Base-by-base conservation (phyloP, 2,113 vertebrate genomes). In the Triplophysa dalaica region DNA sequence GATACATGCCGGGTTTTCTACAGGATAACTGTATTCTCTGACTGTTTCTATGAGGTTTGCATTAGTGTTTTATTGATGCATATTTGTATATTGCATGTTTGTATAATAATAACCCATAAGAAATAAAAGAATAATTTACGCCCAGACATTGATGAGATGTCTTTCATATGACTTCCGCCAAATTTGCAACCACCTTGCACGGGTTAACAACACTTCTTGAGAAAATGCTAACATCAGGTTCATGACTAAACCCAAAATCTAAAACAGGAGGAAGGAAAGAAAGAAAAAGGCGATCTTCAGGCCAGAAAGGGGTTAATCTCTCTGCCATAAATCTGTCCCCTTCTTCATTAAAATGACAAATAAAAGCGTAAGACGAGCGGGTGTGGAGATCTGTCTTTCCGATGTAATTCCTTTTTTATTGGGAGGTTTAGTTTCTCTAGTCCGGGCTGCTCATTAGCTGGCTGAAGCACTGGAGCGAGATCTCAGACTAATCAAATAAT, bases 401-500 rank as follows among this genome's bases (percentile, higher is more conserved):
- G 3, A 70, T 48, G 22, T 74, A 79, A 79, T 79, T 81, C 50
- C 61, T 26, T 50, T 75, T 82, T 88, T 82, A 87, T 82, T 85
- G 77, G 60, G 75, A 83, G 83, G 87, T 86, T 90, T 86, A 89
- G 83, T 83, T 84, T 78, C 79, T 82, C 69, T 16, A 26, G 45
- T 62, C 21, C 33, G 26, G 70, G 58, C 26, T 24, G 38, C 81
- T 89, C 85, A 88, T 91, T 89, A 92, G 80, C 85, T 81, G 78
- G 75, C 86, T 88, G 58, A 69, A 67, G 89, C 87, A 87, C 87
- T 89, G 85, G 88, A 89, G 88, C 86, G 72, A 84, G 81, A 87
- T 85, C 86, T 84, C 83, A 29, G 61, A 86, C 88, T 92, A 90
- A 92, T 92, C 90, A 92, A 92, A 92, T 91, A 92, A 90, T 93